A percentile compares a stretch with the other conserved stretches of the same genome.
phyloP scores from a whole-genome alignment of 2,113 vertebrate species.

The Sialia sialis region DNA sequence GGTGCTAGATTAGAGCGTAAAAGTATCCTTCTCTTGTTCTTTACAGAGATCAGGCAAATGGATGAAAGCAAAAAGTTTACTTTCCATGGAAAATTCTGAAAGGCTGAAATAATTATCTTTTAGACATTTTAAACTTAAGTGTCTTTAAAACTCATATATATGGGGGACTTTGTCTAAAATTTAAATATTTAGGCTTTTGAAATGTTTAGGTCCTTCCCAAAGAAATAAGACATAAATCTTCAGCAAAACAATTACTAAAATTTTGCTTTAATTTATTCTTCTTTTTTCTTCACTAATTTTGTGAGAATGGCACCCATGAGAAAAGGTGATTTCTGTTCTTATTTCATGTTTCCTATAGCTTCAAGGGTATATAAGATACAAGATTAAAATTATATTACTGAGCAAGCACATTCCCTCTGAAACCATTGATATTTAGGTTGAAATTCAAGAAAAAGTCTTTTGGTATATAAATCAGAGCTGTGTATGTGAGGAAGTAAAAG shows the following conservation, averaged over 20 bases:
- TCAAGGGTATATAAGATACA: not conserved
- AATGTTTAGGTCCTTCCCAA: not conserved
- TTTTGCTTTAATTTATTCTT: not conserved
- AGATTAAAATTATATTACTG: not conserved
- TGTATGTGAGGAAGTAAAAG: not conserved
- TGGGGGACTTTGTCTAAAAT: not conserved
- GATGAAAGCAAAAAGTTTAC: not conserved
- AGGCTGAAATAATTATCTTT: not conserved
- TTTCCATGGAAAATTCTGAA: not conserved
- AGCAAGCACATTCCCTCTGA: not conserved
- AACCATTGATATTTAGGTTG: not conserved
- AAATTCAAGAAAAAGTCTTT: not conserved
- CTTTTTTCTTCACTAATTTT: not conserved
- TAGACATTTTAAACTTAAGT: not conserved
- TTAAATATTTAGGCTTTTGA: not conserved
- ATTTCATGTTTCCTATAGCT: not conserved
- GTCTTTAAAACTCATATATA: not conserved
- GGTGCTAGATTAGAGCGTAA: rapidly evolving
- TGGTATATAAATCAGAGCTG: not conserved
- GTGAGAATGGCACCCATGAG: not conserved
- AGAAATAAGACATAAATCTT: not conserved
- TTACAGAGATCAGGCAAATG: not conserved
- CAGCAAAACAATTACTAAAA: not conserved
- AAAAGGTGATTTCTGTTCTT: not conserved
- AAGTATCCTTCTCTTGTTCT: not conserved